phyloP scores from a whole-genome alignment of 2,888 invertebrate genomes.

The Tortrix viridana region DNA sequence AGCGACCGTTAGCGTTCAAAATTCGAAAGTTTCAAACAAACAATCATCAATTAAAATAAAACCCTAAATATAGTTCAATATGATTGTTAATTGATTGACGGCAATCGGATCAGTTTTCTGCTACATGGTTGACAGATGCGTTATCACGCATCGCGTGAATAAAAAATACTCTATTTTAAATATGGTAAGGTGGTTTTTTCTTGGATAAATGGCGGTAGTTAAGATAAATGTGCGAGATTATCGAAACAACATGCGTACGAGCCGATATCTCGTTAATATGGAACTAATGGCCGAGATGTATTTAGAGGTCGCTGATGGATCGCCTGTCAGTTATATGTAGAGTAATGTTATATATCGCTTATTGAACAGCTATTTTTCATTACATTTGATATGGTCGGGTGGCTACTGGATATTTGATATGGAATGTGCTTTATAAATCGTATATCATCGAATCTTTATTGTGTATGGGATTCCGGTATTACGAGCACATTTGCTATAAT shows the following conservation, averaged over 20 bases:
- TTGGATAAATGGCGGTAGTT: neutral
- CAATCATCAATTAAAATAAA: neutral
- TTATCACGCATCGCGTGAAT: neutral
- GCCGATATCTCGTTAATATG: conserved; percentile 37
- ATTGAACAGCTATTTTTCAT: conserved; percentile 27
- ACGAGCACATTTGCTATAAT: too few relatives aligned
- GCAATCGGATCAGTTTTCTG: conserved; percentile 12
- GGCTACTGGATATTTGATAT: conserved; percentile 23
- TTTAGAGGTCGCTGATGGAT: conserved; percentile 31
- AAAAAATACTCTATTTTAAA: neutral
- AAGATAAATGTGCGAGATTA: conserved; percentile 30
- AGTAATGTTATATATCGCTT: conserved; percentile 32
- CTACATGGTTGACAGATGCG: conserved; percentile 22
- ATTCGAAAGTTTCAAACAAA: conserved; percentile 40
- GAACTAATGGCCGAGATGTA: conserved; percentile 37
- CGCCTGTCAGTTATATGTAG: conserved; percentile 32
- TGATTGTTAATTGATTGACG: neutral
- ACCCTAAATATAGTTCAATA: conserved; percentile 1
- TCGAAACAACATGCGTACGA: conserved; percentile 31
- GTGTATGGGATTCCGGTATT: too few relatives aligned
- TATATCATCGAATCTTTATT: neutral
- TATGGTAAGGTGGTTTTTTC: conserved; percentile 1
- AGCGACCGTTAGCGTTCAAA: conserved; percentile 42
- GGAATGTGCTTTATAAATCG: neutral
- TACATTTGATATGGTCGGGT: conserved; percentile 27